Evolutionary conservation across 2,113 vertebrate genomes (phyloP), one percentile per base, ranked within the genome.

Genomic region (Syrrhaptes paradoxus): DNA sequence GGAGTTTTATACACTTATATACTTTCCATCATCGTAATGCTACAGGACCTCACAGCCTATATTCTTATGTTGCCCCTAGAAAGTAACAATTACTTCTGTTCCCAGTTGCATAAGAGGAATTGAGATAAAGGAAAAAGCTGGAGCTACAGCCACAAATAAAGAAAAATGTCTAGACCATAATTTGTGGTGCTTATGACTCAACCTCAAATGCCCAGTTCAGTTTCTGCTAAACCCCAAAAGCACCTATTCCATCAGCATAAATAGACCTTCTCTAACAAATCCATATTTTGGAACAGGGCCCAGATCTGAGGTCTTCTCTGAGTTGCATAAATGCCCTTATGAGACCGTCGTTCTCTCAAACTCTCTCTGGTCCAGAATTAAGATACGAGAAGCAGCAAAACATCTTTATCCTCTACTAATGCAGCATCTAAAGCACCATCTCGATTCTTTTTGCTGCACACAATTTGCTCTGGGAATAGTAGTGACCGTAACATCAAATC

Each of bases 251-350:
- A 85, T 91, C 75, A 94, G 63, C 54, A 90, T 85, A 95, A 93
- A 94, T 85, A 91, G 1, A 1, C 5, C 20, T 90, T 76, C 63
- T 74, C 72, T 94, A 86, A 83, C 38, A 77, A 87, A 91, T 89
- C 75, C 26, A 48, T 86, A 66, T 41, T 77, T 93, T 90, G 93
- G 93, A 95, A 58, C 59, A 71, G 32, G 72, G 74, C 93, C 92
- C 85, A 93, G 92, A 84, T 93, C 59, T 92, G 83, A 89, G 43
- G 52, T 85, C 63, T 92, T 75, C 80, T 95, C 76, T 81, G 83
- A 85, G 88, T 74, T 1, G 0, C 17, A 62, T 86, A 96, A 92
- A 93, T 91, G 52, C 45, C 52, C 73, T 89, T 92, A 84, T 7
- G 21, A 89, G 66, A 92, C 11, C 32, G 76, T 61, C 0, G 0